phyloP scores from a whole-genome alignment of 2,113 vertebrate species.

The Coptodon bakossiorum region DNA sequence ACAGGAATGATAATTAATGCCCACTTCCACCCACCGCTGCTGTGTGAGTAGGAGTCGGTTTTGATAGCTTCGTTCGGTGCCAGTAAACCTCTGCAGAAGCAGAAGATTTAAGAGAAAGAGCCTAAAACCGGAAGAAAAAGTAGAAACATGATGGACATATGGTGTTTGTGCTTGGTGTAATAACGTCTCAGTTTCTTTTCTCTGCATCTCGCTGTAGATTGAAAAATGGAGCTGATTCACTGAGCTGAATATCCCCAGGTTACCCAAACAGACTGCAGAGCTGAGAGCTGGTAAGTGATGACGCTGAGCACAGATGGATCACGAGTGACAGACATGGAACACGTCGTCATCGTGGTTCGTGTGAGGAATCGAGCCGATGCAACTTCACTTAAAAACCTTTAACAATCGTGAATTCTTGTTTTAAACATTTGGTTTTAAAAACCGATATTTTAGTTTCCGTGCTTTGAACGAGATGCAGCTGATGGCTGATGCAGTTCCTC shows the following conservation, averaged over 20 bases:
- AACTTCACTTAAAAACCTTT: not conserved
- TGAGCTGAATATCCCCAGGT: not conserved
- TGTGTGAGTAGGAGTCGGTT: not conserved
- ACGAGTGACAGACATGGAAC: fast-evolving
- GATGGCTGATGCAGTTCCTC: not conserved
- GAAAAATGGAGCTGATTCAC: not conserved
- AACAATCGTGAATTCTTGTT: not conserved
- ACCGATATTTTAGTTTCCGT: fast-evolving
- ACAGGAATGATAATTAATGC: not conserved
- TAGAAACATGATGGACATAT: not conserved
- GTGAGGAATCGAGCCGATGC: not conserved
- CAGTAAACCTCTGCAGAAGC: not conserved
- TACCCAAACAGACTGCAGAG: not conserved
- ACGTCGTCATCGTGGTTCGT: not conserved
- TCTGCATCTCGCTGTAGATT: not conserved
- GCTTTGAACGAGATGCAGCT: not conserved
- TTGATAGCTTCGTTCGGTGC: fast-evolving
- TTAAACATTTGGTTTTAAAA: not conserved
- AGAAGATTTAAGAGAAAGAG: not conserved
- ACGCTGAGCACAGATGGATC: not conserved
- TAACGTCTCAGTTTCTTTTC: not conserved
- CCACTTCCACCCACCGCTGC: not conserved
- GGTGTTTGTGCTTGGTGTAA: not conserved
- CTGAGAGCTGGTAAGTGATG: not conserved
- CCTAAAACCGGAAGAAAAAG: not conserved